phyloP scores from a whole-genome alignment of 2,113 vertebrate species.

The Casuarius casuarius region DNA sequence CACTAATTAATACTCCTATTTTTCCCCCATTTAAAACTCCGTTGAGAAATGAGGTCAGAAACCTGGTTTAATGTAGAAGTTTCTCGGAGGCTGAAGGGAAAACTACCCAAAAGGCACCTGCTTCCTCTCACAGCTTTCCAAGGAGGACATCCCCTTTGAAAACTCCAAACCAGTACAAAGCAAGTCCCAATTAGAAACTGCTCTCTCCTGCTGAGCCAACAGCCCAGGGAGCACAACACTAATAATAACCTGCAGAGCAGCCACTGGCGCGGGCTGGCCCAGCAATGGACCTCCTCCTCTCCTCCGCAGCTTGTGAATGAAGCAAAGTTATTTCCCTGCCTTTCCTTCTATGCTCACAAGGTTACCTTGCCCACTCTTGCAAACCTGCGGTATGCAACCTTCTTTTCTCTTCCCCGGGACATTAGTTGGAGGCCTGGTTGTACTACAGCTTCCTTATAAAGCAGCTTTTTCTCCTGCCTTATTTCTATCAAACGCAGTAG shows the following conservation, averaged over 20 bases:
- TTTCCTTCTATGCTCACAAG: background rate
- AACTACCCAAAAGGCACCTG: background rate
- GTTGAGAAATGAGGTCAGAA: slow-evolving; percentile 71
- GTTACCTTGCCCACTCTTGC: background rate
- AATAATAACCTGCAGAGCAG: background rate
- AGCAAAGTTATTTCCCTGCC: background rate
- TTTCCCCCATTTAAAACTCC: slow-evolving; percentile 51
- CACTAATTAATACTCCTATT: slow-evolving; percentile 67
- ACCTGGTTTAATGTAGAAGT: background rate
- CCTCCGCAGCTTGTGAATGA: background rate
- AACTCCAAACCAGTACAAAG: background rate
- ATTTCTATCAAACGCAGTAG: background rate
- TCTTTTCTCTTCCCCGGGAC: background rate
- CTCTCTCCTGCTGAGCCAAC: background rate
- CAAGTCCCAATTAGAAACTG: background rate
- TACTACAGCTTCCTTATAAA: background rate
- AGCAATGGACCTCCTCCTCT: background rate
- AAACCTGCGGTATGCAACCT: background rate
- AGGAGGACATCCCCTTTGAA: background rate
- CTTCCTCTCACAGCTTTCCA: background rate
- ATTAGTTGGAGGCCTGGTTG: background rate
- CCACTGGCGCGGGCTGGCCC: background rate
- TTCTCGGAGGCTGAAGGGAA: background rate
- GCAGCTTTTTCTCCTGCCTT: background rate
- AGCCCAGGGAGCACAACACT: background rate